These are phyloP conservation scores for Bellardia bayeri DNA, from an alignment of 2,888 invertebrate genomes.

Conservation along the genomic window DNA sequence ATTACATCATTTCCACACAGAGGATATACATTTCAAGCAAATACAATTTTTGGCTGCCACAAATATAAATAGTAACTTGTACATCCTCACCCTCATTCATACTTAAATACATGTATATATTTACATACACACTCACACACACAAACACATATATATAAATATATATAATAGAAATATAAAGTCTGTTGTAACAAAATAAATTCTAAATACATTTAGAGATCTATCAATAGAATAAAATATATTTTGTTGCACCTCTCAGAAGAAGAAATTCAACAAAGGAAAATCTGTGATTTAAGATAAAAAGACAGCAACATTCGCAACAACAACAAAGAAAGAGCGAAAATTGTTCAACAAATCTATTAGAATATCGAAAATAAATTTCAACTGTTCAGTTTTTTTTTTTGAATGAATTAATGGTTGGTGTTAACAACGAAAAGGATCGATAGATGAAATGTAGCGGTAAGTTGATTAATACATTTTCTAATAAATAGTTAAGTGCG, in stretches of 20 bases:
- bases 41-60: constrained; percentile 24
- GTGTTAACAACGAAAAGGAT: constrained; percentile 72
- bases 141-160: no score
- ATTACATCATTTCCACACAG: constrained; percentile 46
- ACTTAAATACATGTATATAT: constrained; percentile 3
- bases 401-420: constrained; percentile 59
- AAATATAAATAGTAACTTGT: constrained; percentile 17
- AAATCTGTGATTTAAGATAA: constrained; percentile 67
- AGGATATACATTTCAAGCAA: constrained; percentile 11
- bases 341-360: neutral
- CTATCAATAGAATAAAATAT: constrained; percentile 1
- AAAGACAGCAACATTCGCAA: constrained; percentile 46
- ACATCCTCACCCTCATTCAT: neutral
- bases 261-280: constrained; percentile 15
- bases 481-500: neutral
- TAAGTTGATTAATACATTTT: constrained; percentile 75
- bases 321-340: constrained; percentile 7
- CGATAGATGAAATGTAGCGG: constrained; percentile 85
- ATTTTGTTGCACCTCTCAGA: constrained; percentile 8
- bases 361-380: neutral
- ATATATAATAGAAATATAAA: neutral
- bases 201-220: neutral
- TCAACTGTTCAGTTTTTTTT: neutral
- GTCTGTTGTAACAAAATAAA: constrained; percentile 14
- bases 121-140: neutral